phyloP scores from a whole-genome alignment of 2,888 invertebrate species.

The Platycnemis pennipes region DNA sequence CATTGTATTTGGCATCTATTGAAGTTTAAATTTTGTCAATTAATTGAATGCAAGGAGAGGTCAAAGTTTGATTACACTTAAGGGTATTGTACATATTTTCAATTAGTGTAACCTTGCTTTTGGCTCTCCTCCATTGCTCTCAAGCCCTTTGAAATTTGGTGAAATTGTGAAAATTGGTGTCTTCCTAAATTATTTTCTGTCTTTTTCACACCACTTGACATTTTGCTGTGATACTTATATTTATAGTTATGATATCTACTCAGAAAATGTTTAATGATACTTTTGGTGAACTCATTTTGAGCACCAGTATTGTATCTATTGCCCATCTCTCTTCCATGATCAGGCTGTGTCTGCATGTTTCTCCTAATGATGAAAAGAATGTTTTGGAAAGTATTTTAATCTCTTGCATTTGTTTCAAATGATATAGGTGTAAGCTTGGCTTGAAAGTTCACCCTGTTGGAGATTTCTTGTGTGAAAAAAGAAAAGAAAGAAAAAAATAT shows the following conservation, averaged over 20 bases:
- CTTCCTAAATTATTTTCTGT: not conserved
- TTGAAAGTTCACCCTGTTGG: conserved; percentile 67
- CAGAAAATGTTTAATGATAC: conserved; percentile 40
- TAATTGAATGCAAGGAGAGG: not conserved
- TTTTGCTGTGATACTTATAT: not conserved
- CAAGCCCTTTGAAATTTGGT: not conserved
- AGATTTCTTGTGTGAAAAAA: conserved; percentile 55
- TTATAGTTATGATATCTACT: not conserved
- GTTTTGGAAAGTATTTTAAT: conserved; percentile 43
- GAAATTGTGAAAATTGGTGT: not conserved
- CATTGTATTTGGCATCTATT: not conserved
- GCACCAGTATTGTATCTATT: conserved; percentile 33
- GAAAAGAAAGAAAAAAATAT: conserved; percentile 36
- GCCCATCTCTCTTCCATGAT: conserved; percentile 16
- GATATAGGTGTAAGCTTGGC: conserved; percentile 66
- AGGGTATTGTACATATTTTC: not conserved
- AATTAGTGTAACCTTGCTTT: not conserved
- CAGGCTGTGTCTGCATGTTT: conserved; percentile 64
- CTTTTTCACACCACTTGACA: not conserved
- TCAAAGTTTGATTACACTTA: not conserved
- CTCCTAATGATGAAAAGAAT: conserved; percentile 48
- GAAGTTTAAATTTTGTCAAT: not conserved
- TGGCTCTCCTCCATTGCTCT: not conserved
- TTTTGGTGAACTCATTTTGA: conserved; percentile 2
- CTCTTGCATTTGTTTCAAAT: conserved; percentile 57